Percentiles rank a stretch among this genome's conserved stretches.
These are phyloP conservation scores for Emydura subglobosa DNA, from an alignment of 2,113 vertebrate species.

Conservation along the genomic window DNA sequence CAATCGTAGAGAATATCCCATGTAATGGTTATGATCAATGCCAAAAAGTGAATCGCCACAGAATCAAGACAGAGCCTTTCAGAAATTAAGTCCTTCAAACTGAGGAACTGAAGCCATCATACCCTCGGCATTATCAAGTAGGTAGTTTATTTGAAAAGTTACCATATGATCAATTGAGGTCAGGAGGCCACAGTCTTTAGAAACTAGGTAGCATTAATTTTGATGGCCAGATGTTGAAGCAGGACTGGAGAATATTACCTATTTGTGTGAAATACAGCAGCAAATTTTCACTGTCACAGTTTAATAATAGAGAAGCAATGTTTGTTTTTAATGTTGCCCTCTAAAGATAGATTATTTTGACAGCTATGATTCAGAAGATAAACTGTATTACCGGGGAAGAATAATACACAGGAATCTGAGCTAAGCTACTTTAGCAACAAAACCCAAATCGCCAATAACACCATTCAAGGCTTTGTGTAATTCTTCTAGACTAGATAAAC, in stretches of 20 bases:
- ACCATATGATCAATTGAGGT: background rate
- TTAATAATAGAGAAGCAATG: background rate
- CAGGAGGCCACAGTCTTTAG: background rate
- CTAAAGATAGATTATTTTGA: background rate
- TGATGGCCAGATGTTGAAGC: background rate
- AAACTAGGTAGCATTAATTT: background rate
- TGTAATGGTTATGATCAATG: rapidly evolving
- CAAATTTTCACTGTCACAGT: background rate
- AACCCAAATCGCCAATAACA: background rate
- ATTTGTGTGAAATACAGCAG: background rate
- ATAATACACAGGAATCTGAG: background rate
- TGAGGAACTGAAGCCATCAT: background rate
- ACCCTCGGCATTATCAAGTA: background rate
- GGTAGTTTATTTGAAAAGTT: background rate
- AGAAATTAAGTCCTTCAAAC: background rate
- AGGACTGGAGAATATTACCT: background rate
- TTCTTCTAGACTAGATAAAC: background rate
- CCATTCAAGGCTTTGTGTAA: background rate
- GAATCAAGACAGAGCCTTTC: background rate
- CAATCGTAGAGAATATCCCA: background rate
- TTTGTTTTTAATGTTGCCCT: background rate
- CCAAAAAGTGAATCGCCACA: background rate
- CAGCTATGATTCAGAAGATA: background rate
- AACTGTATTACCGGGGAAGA: background rate
- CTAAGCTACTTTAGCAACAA: slow-evolving; percentile 4